These are phyloP conservation scores for Trichoplusia ni DNA, from an alignment of 1,140 invertebrate genomes.

Conservation along the genomic window DNA sequence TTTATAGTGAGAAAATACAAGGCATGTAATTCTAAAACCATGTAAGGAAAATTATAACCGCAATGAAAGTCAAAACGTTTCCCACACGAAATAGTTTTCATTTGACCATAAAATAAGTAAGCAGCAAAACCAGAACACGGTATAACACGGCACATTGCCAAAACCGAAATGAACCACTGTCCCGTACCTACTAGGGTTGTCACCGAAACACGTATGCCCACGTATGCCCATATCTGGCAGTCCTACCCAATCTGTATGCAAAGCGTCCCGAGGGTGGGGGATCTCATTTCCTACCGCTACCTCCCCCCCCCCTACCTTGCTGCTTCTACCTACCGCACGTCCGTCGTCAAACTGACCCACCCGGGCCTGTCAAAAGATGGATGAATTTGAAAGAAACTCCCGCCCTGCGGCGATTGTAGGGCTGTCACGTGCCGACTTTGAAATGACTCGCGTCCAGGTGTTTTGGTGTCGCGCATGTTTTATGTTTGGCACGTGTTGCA, in stretches of 20 bases:
- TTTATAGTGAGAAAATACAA: no score
- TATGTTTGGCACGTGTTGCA: no score
- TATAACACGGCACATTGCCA: conserved; percentile 7
- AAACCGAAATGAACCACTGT: neutral
- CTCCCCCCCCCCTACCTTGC: neutral
- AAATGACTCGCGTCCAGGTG: no score
- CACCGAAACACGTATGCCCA: conserved; percentile 29
- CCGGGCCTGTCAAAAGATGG: conserved; percentile 32
- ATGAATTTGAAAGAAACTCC: conserved; percentile 33
- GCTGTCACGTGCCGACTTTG: neutral
- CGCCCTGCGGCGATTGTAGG: conserved; percentile 18
- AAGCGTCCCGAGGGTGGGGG: conserved; percentile 26
- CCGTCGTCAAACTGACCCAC: conserved; percentile 29
- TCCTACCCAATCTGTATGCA: conserved; percentile 39
- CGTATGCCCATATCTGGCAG: conserved; percentile 7
- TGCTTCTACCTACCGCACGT: conserved; percentile 2
- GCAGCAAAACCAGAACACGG: neutral
- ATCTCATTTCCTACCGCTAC: conserved; percentile 27
- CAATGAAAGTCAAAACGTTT: no score
- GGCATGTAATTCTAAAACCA: no score
- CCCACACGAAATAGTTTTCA: neutral
- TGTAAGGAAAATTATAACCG: no score
- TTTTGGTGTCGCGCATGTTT: no score
- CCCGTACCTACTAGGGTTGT: neutral
- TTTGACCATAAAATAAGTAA: neutral